Evolutionary conservation across 2,888 invertebrate genomes (phyloP), one percentile per base, ranked within the genome.

Genomic region (Pycnomerus fuliginosus): DNA sequence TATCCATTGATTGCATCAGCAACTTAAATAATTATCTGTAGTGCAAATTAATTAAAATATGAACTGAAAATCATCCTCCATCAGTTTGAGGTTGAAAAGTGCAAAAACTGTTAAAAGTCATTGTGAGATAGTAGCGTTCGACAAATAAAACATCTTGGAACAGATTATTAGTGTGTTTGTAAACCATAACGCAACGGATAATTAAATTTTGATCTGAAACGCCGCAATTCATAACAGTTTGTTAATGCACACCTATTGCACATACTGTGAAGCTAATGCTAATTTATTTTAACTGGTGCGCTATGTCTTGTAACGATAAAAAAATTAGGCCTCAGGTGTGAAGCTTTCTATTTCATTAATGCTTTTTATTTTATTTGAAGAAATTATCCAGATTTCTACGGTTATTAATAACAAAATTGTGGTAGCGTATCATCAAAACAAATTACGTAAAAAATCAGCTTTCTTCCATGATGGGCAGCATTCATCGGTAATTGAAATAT

Each of bases 341-440:
- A 35, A 32, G 44, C 44, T 44, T 44, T 44, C 44, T 44, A 44
- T 44, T 44, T 44, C 44, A 44, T 44, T 28, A 44, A 32, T 33
- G 44, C 33, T 44, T 44, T 44, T 44, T 44, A 44, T 38, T 37
- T n/a, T 31, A 27, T 44, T 36, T 24, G 20, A 38, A 42, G 38
- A 37, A 47, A 47, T 42, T 42, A 42, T 37, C 22, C 34, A 34
- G 42, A 42, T 47, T 47, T 47, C 46, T 47, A 47, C 37, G 41
- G 20, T 42, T 47, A 47, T 42, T 47, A 47, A 42, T 47, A 47
- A 47, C 42, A 42, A 42, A 47, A 42, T 23, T 42, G 29, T 42
- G 27, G 42, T 42, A 42, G 42, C 42, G 42, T 33, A 46, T 46
- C 46, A 46, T 47, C 46, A 42, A 41, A 41, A 28, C 42, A 42